Evolutionary conservation across 2,797 vertebrate genomes (phyloP).

Genomic region (Crenichthys baileyi): DNA sequence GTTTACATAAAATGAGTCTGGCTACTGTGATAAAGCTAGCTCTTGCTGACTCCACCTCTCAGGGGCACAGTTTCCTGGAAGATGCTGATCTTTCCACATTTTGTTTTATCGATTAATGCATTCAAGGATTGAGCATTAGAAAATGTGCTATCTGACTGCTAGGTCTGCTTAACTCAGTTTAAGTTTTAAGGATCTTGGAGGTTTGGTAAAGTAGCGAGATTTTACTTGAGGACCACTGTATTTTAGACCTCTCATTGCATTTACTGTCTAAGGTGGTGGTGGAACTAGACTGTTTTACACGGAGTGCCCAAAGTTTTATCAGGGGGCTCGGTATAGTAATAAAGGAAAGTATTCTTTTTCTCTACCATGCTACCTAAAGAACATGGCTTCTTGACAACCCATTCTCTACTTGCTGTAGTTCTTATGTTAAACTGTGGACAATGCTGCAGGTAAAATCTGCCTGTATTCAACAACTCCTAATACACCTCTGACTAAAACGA

Average conservation of each 20-base stretch:
- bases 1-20: conserved; percentile 56
- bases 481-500: too few relatives aligned
- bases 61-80: conserved; percentile 27
- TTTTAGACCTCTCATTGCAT: background rate
- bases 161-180: background rate
- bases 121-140: background rate
- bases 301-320: too few relatives aligned
- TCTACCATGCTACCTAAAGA: too few relatives aligned
- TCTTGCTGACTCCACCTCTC: conserved; percentile 21
- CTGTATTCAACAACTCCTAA: too few relatives aligned
- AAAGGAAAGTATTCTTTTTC: too few relatives aligned
- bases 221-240: background rate
- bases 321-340: too few relatives aligned
- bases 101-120: background rate
- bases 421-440: too few relatives aligned
- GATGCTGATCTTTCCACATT: conserved; percentile 5
- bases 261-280: background rate
- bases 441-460: too few relatives aligned
- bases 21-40: conserved; percentile 51
- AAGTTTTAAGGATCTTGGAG: background rate
- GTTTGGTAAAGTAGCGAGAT: background rate
- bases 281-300: too few relatives aligned
- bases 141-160: background rate
- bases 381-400: too few relatives aligned
- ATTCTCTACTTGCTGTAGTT: too few relatives aligned